These are phyloP conservation scores for Auanema sp. DNA, from an alignment of 2,888 invertebrate genomes.

Conservation along the genomic window DNA sequence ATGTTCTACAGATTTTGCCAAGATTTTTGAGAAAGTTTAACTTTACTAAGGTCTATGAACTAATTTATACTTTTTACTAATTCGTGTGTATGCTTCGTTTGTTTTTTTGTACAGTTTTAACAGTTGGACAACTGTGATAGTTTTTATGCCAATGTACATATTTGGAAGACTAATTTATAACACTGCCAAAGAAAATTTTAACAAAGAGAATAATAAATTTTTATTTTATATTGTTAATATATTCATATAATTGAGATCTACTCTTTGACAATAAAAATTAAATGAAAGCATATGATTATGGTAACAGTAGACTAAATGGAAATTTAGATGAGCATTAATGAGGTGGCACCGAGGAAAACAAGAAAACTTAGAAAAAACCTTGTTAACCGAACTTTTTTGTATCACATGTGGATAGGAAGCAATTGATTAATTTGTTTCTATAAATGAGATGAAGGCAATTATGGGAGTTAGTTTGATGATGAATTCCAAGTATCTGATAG, in stretches of 20 bases:
- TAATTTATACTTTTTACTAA: background rate
- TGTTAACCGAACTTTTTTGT: conserved; percentile 23
- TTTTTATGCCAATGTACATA: background rate
- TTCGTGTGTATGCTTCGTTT: conserved; percentile 4
- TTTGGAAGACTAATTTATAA: background rate
- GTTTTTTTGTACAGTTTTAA: too few species aligned
- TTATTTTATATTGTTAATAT: too few species aligned
- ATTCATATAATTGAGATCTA: conserved; percentile 27
- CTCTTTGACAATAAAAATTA: conserved; percentile 20
- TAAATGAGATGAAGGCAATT: conserved; percentile 11
- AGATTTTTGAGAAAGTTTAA: conserved; percentile 11
- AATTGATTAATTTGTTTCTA: conserved; percentile 22
- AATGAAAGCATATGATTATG: background rate
- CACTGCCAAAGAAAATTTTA: background rate
- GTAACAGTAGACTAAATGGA: conserved; percentile 2
- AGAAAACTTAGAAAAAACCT: background rate
- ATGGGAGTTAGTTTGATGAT: background rate
- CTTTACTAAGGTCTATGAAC: background rate
- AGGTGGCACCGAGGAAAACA: background rate
- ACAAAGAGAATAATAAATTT: conserved; percentile 4
- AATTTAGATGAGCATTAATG: conserved; percentile 25
- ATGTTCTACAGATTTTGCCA: too few species aligned
- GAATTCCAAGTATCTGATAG: too few species aligned
- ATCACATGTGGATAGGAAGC: conserved; percentile 5
- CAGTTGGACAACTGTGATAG: background rate